Base-by-base conservation (phyloP, 2,888 invertebrate species). In the Byasa hedistus region DNA sequence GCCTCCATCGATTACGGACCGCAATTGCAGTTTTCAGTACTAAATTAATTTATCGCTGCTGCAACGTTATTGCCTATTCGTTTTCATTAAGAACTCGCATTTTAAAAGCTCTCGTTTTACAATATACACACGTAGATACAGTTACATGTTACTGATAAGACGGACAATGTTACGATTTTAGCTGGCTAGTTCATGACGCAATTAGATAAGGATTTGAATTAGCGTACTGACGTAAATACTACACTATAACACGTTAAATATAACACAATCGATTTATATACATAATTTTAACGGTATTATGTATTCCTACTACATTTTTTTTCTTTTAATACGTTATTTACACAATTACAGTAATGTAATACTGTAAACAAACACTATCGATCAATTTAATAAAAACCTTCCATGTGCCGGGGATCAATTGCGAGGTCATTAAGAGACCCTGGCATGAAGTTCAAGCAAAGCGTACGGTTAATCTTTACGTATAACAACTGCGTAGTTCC, bases 401-500 rank as follows among this genome's bases (percentile, higher is more conserved):
- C 60, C 55, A 39, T 24, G 48, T 57, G n/a, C 32, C 32, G 23
- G 48, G n/a, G 48, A 65, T 61, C 36, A 23, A 57, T 57, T 52
- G 39, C 65, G 56, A 61, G 61, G 65, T 61, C 56, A 59, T 39
- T n/a, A 48, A 32, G 27, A 61, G 62, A 51, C 58, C 54, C 51
- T 65, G 48, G 39, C 39, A 22, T 24, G 44, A 65, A 61, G 63
- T 64, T 58, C 79, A 75, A 83, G 19, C 62, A 22, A 48, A 83
- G 79, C 79, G 72, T 81, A 79, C 76, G 75, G 74, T 71, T 78
- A 76, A 77, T 75, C 76, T 74, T 71, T 74, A 76, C 73, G 76
- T 75, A 72, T 79, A 79, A 75, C 81, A 84, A 89, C 86, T 89
- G 86, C 87, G 88, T 86, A 87, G 79, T 86, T 85, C 79, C 81